phyloP scores from a whole-genome alignment of 2,888 invertebrate species.

The Eupsilia transversa region DNA sequence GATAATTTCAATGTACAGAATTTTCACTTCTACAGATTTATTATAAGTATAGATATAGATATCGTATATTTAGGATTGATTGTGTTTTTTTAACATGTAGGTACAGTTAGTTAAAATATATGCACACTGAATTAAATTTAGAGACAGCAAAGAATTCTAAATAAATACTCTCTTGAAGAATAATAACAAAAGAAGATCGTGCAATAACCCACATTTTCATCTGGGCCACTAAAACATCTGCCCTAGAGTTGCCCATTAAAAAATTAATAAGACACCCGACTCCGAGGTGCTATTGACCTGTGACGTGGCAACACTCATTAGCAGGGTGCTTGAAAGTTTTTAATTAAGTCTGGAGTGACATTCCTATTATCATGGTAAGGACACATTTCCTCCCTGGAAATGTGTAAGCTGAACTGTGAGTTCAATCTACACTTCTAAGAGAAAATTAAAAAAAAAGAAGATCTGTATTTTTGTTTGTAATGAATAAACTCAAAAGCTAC shows the following conservation, averaged over 20 bases:
- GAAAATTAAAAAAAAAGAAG: too few species aligned
- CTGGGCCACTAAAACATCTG: not conserved
- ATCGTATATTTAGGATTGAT: too few species aligned
- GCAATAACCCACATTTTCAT: conserved; percentile 17
- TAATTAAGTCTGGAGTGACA: conserved; percentile 66
- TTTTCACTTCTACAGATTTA: too few species aligned
- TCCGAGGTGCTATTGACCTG: conserved; percentile 21
- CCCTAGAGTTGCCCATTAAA: not conserved
- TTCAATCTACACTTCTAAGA: too few species aligned
- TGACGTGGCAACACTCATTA: conserved; percentile 39
- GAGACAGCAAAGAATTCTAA: too few species aligned
- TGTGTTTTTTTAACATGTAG: too few species aligned
- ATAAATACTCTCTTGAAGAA: not conserved
- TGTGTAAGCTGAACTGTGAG: not conserved
- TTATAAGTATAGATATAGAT: too few species aligned
- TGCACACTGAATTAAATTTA: not conserved
- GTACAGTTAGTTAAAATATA: not conserved
- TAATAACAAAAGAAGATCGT: not conserved
- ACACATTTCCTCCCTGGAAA: too few species aligned
- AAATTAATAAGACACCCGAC: conserved; percentile 41
- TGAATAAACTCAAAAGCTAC: too few species aligned
- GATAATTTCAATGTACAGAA: too few species aligned
- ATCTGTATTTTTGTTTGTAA: too few species aligned
- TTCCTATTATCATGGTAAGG: conserved; percentile 14
- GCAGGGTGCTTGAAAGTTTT: conserved; percentile 67